Base-by-base conservation (phyloP, 2,113 vertebrate genomes). In the Jaculus jaculus region DNA sequence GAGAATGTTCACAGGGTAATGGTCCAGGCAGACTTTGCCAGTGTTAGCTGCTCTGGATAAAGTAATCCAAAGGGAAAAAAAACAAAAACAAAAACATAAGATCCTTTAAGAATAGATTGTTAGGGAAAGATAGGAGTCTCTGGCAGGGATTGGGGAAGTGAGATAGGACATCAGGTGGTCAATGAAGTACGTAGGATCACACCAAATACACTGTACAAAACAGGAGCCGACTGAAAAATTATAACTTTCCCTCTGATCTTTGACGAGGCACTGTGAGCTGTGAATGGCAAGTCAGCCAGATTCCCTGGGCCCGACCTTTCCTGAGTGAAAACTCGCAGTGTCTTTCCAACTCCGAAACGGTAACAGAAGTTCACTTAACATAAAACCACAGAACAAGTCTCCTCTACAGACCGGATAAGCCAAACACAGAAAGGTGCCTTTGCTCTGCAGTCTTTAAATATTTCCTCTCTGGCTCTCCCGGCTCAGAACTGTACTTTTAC, bases 371-470 rank as follows among this genome's bases (percentile, higher is more conserved):
- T 21, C 69, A 73, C 54, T 71, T 51, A 79, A 32, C 26, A 47
- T 18, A 69, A 91, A 71, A 58, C n/a, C 17, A 34, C 37, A 24
- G 37, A 34, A 7, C 5, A 16, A 16, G 7, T 47, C 11, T 68
- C n/a, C 66, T 65, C 51, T 32, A 17, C 78, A 73, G 65, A n/a
- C 32, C 12, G 8, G 9, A 4, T 30, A 68, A 47, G 28, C 32
- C 0, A 2, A 3, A 26, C 20, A 23, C 65, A 12, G 8, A 66
- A 28, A 6, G 4, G 7, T 13, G 0, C 0, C 2, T 42, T 51
- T 84, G 4, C 34, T 77, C 39, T 21, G 7, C 18, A 3, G 30
- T 20, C 34, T 60, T 20, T 4, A 28, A 8, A 15, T 39, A 34
- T 28, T 32, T 39, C 28, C 21, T 34, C 7, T 51, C 17, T 37